phyloP scores from a whole-genome alignment of 37 sponge, comb jelly and placozoan genomes.

The Geodia barretti region DNA sequence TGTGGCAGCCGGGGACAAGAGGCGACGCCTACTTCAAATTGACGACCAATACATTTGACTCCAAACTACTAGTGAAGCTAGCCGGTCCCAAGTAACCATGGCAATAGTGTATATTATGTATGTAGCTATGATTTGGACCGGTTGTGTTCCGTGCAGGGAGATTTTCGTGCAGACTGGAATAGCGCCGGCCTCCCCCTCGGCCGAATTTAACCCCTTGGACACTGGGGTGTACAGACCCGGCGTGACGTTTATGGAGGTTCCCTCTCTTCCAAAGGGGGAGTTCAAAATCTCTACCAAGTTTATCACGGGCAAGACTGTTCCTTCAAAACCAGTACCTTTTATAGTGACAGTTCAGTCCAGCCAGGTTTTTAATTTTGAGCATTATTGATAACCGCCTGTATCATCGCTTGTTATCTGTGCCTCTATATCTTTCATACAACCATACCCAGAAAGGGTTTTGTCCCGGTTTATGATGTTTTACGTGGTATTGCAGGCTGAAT shows the following conservation, averaged over 20 bases:
- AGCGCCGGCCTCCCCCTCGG: neutral
- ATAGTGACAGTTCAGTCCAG: conserved; percentile 31
- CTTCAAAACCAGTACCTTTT: conserved; percentile 29
- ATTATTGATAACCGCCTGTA: no score
- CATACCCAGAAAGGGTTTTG: no score
- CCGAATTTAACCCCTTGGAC: neutral
- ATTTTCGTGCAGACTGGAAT: neutral
- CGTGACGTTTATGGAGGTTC: conserved; percentile 28
- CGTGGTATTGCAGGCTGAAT: no score
- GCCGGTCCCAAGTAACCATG: conserved; percentile 63
- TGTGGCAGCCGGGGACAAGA: conserved; percentile 23
- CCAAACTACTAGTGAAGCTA: conserved; percentile 34
- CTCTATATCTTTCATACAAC: no score
- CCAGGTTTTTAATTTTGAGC: conserved; percentile 53
- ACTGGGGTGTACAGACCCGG: conserved; percentile 30
- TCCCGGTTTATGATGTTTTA: no score
- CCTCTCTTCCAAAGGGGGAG: conserved; percentile 29
- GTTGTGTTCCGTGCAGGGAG: neutral
- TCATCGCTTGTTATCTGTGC: no score
- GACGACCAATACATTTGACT: conserved; percentile 6
- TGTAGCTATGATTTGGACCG: neutral
- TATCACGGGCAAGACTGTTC: neutral
- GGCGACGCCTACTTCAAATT: conserved; percentile 29
- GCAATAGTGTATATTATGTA: no score
- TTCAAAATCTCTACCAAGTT: conserved; percentile 8